Percentiles rank a stretch among this genome's conserved stretches.
phyloP scores from a whole-genome alignment of 2,797 vertebrate species.

The Molothrus ater region DNA sequence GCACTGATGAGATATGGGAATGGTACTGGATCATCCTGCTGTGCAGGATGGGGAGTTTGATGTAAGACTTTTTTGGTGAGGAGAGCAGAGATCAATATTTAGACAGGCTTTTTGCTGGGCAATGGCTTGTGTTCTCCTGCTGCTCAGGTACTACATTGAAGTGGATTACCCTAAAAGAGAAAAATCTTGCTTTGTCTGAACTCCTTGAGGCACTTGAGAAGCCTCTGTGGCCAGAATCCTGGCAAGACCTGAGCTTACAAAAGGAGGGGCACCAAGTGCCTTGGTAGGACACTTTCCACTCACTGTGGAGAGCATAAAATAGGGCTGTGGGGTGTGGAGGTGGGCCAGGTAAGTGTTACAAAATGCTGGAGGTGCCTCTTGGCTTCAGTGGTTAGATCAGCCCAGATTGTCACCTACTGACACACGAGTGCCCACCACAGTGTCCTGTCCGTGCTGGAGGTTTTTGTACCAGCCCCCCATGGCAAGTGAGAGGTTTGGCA shows the following conservation, averaged over 20 bases:
- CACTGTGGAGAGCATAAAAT: neutral
- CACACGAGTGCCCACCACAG: rapidly evolving
- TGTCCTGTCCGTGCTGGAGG: neutral
- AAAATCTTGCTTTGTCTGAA: neutral
- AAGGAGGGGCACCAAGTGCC: neutral
- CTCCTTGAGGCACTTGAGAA: neutral
- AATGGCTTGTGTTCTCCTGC: neutral
- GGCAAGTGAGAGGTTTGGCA: neutral
- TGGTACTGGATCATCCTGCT: neutral
- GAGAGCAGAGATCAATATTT: neutral
- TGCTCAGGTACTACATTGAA: neutral
- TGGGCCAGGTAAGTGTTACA: neutral
- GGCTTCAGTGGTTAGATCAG: neutral
- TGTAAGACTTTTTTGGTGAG: neutral
- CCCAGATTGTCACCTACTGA: neutral
- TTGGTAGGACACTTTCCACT: neutral
- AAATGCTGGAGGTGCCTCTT: neutral
- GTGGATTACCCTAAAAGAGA: neutral
- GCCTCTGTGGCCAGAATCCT: neutral
- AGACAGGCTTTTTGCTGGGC: neutral
- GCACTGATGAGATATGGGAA: neutral
- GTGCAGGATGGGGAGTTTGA: neutral
- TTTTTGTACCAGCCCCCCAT: neutral
- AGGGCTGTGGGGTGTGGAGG: neutral
- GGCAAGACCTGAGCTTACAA: neutral